phyloP scores from a whole-genome alignment of 2,888 invertebrate genomes.

The Bombylius major region DNA sequence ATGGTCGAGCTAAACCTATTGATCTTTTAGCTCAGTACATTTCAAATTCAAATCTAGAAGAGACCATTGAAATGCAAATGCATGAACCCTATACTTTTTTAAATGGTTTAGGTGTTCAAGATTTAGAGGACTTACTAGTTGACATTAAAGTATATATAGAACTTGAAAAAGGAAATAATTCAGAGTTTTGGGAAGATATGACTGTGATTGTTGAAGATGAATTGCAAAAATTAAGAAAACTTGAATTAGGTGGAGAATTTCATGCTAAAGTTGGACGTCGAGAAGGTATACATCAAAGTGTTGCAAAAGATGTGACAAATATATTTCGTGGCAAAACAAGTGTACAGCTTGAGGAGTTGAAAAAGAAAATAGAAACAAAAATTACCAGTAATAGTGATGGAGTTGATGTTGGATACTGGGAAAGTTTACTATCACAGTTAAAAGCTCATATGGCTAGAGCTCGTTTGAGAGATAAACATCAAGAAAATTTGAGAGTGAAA shows the following conservation, averaged over 20 bases:
- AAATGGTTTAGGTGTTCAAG: slow-evolving; percentile 76
- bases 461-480: slow-evolving; percentile 82
- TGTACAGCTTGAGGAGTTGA: slow-evolving; percentile 68
- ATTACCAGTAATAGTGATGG: slow-evolving; percentile 74
- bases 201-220: slow-evolving; percentile 91
- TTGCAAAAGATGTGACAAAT: slow-evolving; percentile 74
- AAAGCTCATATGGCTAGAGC: slow-evolving; percentile 93
- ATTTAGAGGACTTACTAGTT: slow-evolving; percentile 89
- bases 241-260: slow-evolving; percentile 47
- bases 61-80: slow-evolving; percentile 97
- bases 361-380: slow-evolving; percentile 74
- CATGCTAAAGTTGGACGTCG: slow-evolving; percentile 42
- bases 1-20: slow-evolving; percentile 95
- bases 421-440: slow-evolving; percentile 85
- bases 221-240: slow-evolving; percentile 68
- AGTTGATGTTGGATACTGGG: slow-evolving; percentile 96
- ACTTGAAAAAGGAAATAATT: slow-evolving; percentile 76
- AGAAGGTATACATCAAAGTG: slow-evolving; percentile 73
- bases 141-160: slow-evolving; percentile 93
- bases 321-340: slow-evolving; percentile 92
- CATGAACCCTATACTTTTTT: slow-evolving; percentile 95
- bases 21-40: slow-evolving; percentile 95
- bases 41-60: slow-evolving; percentile 75
- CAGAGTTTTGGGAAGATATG: slow-evolving; percentile 92
- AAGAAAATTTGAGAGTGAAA: slow-evolving; percentile 76